phyloP scores from a whole-genome alignment of 2,888 invertebrate genomes.

The Steinernema carpocapsae region DNA sequence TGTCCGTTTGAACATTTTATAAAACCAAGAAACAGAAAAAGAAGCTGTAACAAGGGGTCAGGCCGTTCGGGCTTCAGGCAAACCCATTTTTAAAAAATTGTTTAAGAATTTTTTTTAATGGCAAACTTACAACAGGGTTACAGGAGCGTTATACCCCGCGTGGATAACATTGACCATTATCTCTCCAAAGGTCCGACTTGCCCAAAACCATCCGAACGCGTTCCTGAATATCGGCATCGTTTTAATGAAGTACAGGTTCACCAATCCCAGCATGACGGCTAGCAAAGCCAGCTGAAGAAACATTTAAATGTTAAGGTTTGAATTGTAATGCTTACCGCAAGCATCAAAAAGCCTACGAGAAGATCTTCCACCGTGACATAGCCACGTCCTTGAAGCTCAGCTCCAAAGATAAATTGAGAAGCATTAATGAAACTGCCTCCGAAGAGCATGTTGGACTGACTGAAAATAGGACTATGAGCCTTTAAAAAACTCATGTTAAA shows the following conservation, averaged over 20 bases:
- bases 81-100: too few relatives aligned
- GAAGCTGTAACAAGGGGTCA: too few relatives aligned
- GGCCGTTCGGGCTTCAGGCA: too few relatives aligned
- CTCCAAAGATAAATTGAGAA: neutral
- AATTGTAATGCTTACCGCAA: neutral
- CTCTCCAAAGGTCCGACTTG: neutral
- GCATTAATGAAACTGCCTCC: neutral
- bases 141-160: neutral
- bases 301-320: neutral
- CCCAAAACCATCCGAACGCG: constrained; percentile 30
- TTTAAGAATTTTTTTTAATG: too few relatives aligned
- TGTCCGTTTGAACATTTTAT: too few relatives aligned
- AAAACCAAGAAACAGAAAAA: too few relatives aligned
- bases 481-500: too few relatives aligned
- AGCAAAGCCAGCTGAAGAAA: neutral
- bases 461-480: too few relatives aligned
- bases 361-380: neutral
- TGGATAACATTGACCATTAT: neutral
- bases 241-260: constrained; percentile 19
- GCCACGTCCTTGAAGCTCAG: neutral
- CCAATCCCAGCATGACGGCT: neutral
- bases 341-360: neutral
- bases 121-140: neutral
- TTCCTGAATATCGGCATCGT: constrained; percentile 3
- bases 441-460: too few relatives aligned